Evolutionary conservation across 2,113 vertebrate genomes (phyloP).

Genomic region (Collichthys lucidus): DNA sequence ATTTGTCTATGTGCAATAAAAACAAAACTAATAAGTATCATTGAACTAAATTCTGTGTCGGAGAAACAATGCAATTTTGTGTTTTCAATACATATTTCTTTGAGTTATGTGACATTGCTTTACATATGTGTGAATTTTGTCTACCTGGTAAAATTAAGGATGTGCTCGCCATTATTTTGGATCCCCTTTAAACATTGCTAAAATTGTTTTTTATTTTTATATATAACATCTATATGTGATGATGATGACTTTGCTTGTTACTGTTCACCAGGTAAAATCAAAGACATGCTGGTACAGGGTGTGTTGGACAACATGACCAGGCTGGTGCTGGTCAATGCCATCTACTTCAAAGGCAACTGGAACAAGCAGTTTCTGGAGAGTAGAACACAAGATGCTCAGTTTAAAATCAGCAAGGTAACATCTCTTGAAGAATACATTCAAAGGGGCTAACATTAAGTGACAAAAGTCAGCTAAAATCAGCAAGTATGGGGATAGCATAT

Average conservation of each 20-base stretch:
- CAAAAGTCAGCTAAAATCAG: background rate
- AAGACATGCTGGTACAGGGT: slow-evolving; percentile 82
- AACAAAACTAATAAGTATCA: too few relatives aligned
- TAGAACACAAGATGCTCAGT: slow-evolving; percentile 79
- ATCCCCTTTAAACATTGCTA: too few relatives aligned
- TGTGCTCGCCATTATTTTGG: too few relatives aligned
- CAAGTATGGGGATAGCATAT: background rate
- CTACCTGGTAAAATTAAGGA: background rate
- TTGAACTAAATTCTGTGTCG: background rate
- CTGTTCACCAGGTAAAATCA: slow-evolving; percentile 88
- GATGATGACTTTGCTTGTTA: too few relatives aligned
- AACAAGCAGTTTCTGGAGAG: slow-evolving; percentile 83
- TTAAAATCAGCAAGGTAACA: slow-evolving; percentile 81
- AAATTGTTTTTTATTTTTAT: too few relatives aligned
- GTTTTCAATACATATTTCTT: background rate
- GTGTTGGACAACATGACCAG: slow-evolving; percentile 80
- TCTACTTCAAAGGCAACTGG: slow-evolving; percentile 96
- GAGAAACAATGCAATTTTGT: background rate
- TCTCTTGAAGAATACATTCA: background rate
- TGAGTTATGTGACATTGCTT: background rate
- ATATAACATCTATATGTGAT: too few relatives aligned
- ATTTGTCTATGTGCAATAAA: too few relatives aligned
- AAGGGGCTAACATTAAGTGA: background rate
- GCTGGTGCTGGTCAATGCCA: slow-evolving; percentile 92
- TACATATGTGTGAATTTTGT: background rate